A percentile compares a stretch with the other conserved stretches of the same genome.
These are phyloP conservation scores for Drosophila nikananu DNA, from an alignment of 1,140 invertebrate genomes.

Conservation along the genomic window DNA sequence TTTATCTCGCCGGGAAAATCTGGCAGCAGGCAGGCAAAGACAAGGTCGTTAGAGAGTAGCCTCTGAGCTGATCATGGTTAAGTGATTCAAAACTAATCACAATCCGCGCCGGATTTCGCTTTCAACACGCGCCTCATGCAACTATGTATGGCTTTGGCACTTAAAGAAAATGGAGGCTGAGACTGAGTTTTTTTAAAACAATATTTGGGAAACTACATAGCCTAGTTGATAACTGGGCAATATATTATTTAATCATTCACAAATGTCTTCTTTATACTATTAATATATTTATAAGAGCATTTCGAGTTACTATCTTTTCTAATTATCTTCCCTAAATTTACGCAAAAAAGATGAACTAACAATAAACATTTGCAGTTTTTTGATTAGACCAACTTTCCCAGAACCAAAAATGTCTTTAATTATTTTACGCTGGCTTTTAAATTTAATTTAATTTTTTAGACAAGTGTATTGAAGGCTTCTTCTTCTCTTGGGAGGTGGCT, in stretches of 20 bases:
- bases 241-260: no score
- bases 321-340: no score
- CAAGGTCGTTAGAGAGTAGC: slow-evolving; percentile 73
- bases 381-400: no score
- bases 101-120: slow-evolving; percentile 69
- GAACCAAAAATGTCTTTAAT: no score
- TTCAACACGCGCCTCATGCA: slow-evolving; percentile 70
- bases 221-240: background rate
- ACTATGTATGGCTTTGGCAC: slow-evolving; percentile 21
- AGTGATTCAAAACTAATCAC: slow-evolving; percentile 56
- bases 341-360: no score
- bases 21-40: slow-evolving; percentile 19
- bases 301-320: no score
- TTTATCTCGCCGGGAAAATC: slow-evolving; percentile 57
- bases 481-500: slow-evolving; percentile 43
- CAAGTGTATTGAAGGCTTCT: slow-evolving; percentile 11
- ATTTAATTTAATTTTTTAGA: slow-evolving; percentile 33
- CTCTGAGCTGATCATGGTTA: slow-evolving; percentile 55
- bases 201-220: no score
- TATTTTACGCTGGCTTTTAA: no score
- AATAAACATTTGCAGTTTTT: no score
- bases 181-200: no score
- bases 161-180: background rate
- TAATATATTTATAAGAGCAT: no score
- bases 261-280: no score